Evolutionary conservation across 1,140 invertebrate genomes (phyloP).

Genomic region (Brachionus sp.): DNA sequence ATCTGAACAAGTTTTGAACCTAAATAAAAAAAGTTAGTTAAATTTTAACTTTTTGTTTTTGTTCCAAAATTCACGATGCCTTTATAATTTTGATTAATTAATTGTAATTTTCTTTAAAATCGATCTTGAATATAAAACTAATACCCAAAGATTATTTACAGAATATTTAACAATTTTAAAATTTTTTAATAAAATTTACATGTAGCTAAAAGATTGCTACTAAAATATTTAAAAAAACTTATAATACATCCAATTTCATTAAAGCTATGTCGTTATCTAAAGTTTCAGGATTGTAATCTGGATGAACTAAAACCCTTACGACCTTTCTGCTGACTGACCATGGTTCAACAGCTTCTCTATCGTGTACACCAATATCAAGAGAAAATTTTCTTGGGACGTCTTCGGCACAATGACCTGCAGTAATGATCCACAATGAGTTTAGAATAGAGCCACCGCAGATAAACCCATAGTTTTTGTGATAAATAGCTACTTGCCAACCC

Average conservation of each 20-base stretch:
- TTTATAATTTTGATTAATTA: too few species aligned
- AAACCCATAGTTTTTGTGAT: neutral
- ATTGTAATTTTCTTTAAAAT: too few species aligned
- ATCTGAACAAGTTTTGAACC: too few species aligned
- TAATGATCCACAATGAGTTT: slow-evolving; percentile 66
- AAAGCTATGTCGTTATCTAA: slow-evolving; percentile 30
- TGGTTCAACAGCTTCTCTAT: neutral
- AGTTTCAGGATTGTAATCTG: neutral
- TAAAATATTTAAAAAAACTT: too few species aligned
- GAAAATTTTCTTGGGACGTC: neutral
- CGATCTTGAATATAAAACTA: too few species aligned
- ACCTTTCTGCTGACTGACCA: neutral
- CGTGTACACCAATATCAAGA: neutral
- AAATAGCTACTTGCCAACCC: neutral
- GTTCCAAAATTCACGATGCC: too few species aligned
- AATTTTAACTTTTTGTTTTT: too few species aligned
- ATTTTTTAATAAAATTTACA: too few species aligned
- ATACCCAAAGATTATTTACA: too few species aligned
- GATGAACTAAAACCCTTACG: neutral
- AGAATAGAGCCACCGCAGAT: slow-evolving; percentile 63
- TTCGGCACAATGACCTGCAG: slow-evolving; percentile 66
- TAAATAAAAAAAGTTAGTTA: too few species aligned
- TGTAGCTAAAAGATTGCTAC: too few species aligned
- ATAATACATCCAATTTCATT: neutral
- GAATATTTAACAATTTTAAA: too few species aligned